These are phyloP conservation scores for Pollenia amentaria DNA, from an alignment of 2,888 invertebrate genomes.

Conservation along the genomic window DNA sequence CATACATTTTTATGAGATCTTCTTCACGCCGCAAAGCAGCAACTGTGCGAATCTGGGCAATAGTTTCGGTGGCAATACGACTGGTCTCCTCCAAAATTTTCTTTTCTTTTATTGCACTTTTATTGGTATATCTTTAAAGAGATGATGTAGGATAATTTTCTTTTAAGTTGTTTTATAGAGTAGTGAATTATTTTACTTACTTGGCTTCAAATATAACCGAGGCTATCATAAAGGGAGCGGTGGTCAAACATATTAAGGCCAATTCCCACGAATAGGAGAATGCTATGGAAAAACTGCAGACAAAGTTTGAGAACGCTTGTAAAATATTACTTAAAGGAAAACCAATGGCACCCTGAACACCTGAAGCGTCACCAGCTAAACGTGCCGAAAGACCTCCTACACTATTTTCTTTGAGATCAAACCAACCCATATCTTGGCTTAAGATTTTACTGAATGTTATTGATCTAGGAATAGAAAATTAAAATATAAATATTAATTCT, in stretches of 20 bases:
- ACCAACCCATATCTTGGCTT: conserved; percentile 89
- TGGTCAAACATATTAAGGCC: conserved; percentile 88
- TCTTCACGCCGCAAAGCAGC: conserved; percentile 88
- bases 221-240: conserved; percentile 88
- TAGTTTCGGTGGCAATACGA: conserved; percentile 90
- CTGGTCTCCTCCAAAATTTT: conserved; percentile 88
- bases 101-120: conserved; percentile 87
- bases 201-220: conserved; percentile 89
- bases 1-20: conserved; percentile 87
- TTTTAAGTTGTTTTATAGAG: background rate
- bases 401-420: conserved; percentile 88
- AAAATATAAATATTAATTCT: too few species aligned
- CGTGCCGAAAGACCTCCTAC: conserved; percentile 89
- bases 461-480: conserved; percentile 79
- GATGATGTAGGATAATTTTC: too few species aligned
- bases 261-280: conserved; percentile 90
- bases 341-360: conserved; percentile 91
- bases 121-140: conserved; percentile 85
- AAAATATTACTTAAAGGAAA: conserved; percentile 89
- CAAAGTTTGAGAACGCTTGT: conserved; percentile 88
- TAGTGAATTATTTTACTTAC: conserved; percentile 73
- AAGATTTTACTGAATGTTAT: conserved; percentile 88
- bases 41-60: conserved; percentile 90
- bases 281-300: conserved; percentile 87
- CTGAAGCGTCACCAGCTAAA: conserved; percentile 89